Conservation (phyloP, 1,140 invertebrate genomes). For the Tetramorium simillimum region DNA sequence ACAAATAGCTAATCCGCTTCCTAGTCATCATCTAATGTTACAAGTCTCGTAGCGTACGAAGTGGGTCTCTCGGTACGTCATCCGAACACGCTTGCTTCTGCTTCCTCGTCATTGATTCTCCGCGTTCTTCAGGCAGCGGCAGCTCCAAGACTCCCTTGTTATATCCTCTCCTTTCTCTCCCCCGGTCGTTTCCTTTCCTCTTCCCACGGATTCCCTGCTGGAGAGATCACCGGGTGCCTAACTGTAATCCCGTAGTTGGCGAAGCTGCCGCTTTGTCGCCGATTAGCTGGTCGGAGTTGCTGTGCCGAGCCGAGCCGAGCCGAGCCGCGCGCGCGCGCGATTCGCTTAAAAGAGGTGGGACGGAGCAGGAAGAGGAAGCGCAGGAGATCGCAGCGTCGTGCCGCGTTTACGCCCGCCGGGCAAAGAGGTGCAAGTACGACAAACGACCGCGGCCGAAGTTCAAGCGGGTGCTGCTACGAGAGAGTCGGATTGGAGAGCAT, state of each 20-base stretch:
- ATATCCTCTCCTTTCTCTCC: conserved; percentile 25
- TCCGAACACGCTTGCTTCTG: conserved; percentile 2
- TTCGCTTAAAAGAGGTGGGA: conserved; percentile 54
- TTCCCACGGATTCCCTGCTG: conserved; percentile 30
- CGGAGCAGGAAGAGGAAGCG: conserved; percentile 61
- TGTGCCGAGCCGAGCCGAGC: conserved; percentile 27
- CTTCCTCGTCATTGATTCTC: conserved; percentile 47
- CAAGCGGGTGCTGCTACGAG: conserved; percentile 33
- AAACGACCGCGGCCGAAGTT: conserved; percentile 60
- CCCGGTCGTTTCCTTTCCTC: conserved; percentile 10
- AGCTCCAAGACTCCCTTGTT: conserved; percentile 17
- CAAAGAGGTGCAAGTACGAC: conserved; percentile 53
- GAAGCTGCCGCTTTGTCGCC: conserved; percentile 61
- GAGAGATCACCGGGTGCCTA: conserved; percentile 51
- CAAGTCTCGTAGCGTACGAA: conserved; percentile 7
- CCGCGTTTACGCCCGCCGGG: conserved; percentile 51
- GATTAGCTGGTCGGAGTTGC: conserved; percentile 57
- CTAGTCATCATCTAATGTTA: background rate
- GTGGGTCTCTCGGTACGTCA: conserved; percentile 36
- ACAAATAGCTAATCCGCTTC: conserved; percentile 5
- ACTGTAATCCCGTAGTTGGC: conserved; percentile 72
- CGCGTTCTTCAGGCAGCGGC: conserved; percentile 18
- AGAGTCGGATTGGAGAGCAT: conserved; percentile 43
- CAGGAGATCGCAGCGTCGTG: conserved; percentile 13
- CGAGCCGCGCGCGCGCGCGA: background rate